Evolutionary conservation across 53 echinoderm and acorn worm species (phyloP).

Genomic region (Paracentrotus lividus): DNA sequence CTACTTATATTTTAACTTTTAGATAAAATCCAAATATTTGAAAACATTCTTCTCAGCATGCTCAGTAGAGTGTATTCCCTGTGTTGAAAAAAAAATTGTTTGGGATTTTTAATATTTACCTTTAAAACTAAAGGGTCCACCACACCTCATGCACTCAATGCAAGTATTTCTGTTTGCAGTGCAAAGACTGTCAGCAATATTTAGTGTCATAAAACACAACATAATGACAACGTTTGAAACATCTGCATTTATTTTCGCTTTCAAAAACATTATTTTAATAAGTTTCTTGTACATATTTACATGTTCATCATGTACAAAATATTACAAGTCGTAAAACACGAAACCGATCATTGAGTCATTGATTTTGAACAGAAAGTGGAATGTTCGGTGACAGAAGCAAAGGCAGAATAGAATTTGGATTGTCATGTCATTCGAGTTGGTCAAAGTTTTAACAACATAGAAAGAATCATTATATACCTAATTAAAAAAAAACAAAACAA

Average conservation of each 20-base stretch:
- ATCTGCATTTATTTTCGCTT: background rate
- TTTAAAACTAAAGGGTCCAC: no score
- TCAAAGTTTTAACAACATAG: background rate
- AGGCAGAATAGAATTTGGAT: conserved; percentile 18
- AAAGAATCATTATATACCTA: background rate
- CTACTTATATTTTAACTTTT: no score
- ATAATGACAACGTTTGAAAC: background rate
- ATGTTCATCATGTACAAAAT: conserved; percentile 49
- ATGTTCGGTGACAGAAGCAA: background rate
- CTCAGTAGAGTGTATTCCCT: no score
- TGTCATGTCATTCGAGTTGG: conserved; percentile 24
- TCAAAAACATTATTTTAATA: conserved; percentile 27
- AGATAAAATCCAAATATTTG: no score
- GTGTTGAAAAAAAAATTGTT: no score
- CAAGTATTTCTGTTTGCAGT: no score
- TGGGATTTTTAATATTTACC: no score
- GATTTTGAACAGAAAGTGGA: background rate
- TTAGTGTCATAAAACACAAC: no score
- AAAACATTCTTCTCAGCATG: no score
- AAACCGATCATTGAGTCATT: background rate
- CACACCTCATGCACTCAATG: no score
- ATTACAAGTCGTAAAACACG: background rate
- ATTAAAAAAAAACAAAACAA: no score
- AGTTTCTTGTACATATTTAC: conserved; percentile 47
- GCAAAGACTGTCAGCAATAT: no score